Percentiles rank a stretch among this genome's conserved stretches.
phyloP scores from a whole-genome alignment of 2,888 invertebrate genomes.

The Cerastis rubricosa region DNA sequence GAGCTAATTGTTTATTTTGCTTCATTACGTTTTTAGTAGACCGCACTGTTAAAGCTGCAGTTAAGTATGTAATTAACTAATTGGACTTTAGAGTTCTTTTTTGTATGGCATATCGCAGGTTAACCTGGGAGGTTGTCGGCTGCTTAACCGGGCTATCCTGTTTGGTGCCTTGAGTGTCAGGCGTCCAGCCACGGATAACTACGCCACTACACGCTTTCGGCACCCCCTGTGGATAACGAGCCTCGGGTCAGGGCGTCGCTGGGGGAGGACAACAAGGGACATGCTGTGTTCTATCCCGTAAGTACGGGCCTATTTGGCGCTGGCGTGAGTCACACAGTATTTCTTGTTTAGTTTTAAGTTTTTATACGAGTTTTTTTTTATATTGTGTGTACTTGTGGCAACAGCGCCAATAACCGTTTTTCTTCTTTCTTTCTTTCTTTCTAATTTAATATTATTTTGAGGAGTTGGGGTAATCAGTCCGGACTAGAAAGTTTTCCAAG shows the following conservation, averaged over 20 bases:
- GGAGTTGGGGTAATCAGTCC: background rate
- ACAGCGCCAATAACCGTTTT: too few species aligned
- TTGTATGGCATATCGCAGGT: background rate
- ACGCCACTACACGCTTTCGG: background rate
- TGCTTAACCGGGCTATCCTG: background rate
- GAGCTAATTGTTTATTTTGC: constrained; percentile 24
- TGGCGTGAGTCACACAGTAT: too few species aligned
- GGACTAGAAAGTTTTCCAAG: background rate
- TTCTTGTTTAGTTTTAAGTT: too few species aligned
- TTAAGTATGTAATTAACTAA: background rate
- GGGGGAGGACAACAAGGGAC: background rate
- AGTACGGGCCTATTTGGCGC: background rate
- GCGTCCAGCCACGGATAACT: background rate
- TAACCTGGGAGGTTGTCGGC: background rate
- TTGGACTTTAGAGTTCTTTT: background rate
- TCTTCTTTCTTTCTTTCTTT: too few species aligned
- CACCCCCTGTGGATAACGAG: background rate
- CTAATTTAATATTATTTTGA: background rate
- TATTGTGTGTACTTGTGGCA: too few species aligned
- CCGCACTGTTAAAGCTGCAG: background rate
- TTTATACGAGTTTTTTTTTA: too few species aligned
- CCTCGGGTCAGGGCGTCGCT: background rate
- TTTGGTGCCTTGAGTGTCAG: background rate
- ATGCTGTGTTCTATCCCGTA: background rate
- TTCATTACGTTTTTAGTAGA: constrained; percentile 5